A percentile compares a stretch with the other conserved stretches of the same genome.
These are phyloP conservation scores for Bradypodion ventrale DNA, from an alignment of 2,797 vertebrate genomes.

Conservation along the genomic window DNA sequence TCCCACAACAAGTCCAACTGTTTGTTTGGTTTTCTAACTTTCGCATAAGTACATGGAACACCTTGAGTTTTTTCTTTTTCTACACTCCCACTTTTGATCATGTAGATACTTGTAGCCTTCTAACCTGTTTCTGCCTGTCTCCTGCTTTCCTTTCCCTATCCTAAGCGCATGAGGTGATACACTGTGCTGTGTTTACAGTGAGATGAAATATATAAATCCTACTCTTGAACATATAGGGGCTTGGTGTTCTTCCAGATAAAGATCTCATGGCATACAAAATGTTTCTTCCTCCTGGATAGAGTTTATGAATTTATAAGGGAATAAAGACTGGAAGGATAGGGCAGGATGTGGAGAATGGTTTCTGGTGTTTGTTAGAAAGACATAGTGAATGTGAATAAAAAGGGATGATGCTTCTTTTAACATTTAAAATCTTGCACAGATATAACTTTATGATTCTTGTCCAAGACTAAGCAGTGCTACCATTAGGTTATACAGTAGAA, in stretches of 20 bases:
- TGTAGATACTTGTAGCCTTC: background rate
- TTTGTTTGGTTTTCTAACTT: background rate
- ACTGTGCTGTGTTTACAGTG: background rate
- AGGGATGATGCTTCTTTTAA: background rate
- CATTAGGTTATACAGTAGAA: background rate
- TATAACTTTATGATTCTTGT: background rate
- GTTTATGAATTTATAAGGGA: background rate
- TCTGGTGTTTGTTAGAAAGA: background rate
- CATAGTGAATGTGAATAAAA: background rate
- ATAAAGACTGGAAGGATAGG: background rate
- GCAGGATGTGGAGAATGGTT: background rate
- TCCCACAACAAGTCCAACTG: background rate
- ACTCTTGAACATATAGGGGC: background rate
- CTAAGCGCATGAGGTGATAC: background rate
- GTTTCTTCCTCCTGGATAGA: background rate
- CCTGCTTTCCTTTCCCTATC: background rate
- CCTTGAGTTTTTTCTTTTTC: background rate
- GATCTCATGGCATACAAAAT: background rate
- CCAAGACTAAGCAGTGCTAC: background rate
- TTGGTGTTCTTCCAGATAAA: background rate
- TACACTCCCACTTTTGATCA: background rate
- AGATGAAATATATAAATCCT: conserved; percentile 1
- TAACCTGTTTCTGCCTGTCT: conserved; percentile 5
- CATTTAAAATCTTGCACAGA: background rate
- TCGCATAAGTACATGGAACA: background rate